Base-by-base conservation (phyloP, 2,113 vertebrate species). In the Antennarius striatus region DNA sequence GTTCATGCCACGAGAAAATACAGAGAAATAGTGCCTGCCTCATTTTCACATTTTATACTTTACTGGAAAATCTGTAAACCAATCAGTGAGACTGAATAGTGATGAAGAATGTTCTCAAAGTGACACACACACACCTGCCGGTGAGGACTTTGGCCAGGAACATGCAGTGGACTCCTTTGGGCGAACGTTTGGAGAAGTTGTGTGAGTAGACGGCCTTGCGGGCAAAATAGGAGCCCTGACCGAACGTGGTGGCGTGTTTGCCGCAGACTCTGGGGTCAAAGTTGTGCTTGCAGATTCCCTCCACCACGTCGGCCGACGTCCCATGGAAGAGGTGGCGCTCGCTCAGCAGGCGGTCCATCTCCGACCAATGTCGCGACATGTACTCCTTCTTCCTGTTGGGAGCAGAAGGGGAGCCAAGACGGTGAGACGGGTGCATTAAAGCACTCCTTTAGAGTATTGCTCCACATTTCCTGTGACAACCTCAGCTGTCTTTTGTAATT, bases 241-340 rank as follows among this genome's bases (percentile, higher is more conserved):
- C 98, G 3, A 98, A 99, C 96, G 98, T 98, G 79, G 98, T 99
- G 85, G 98, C 97, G 6, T 99, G 98, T 28, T 99, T 99, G 66
- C 97, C 98, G 15, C 96, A 98, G 30, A 99, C 96, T 0, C 98
- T 93, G 0, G 98, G 98, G 89, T 99, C 98, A 5, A 99, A 99
- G 93, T 99, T 99, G 94, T 99, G 98, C 91, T 99, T 99, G 91
- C 97, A 98, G 93, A 99, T 99, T 3, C 95, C 98, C 36, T 98
- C 96, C 50, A 98, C 96, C 63, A 96, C 98, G 8, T 99, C 98
- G 68, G 95, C 94, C 0, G 97, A 98, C 10, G 98, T 99, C 85
- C 98, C 98, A 3, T 99, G 98, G 91, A 99, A 99, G 79, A 99
- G 93, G 87, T 99, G 98, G 63, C 96, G 93, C 83, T 99, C 97